phyloP scores from a whole-genome alignment of 2,888 invertebrate genomes.

The Melinaea marsaeus region DNA sequence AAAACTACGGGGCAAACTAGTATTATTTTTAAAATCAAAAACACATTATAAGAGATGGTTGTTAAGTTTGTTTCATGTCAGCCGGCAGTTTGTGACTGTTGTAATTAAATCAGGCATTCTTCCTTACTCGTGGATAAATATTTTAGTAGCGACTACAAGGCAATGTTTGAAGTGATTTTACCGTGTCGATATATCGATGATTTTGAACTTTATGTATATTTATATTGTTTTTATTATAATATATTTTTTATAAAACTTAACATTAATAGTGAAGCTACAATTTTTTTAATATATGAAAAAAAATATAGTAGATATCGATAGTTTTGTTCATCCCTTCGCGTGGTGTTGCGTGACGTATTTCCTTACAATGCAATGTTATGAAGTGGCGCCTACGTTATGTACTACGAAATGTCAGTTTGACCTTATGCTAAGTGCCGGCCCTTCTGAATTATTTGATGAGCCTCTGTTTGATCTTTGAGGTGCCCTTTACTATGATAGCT shows the following conservation, averaged over 20 bases:
- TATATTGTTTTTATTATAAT: neutral
- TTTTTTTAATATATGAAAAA: neutral
- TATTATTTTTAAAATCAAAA: slow-evolving; percentile 15
- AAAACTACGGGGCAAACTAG: too few relatives aligned
- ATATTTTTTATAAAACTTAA: slow-evolving; percentile 1
- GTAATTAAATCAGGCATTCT: slow-evolving; percentile 68
- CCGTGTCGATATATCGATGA: slow-evolving; percentile 13
- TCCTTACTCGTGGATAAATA: slow-evolving; percentile 55
- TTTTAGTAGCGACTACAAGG: slow-evolving; percentile 56
- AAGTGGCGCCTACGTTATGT: slow-evolving; percentile 55
- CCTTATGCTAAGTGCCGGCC: slow-evolving; percentile 69
- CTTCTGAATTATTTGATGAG: slow-evolving; percentile 61
- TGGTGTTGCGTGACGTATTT: slow-evolving; percentile 56
- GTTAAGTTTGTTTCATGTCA: slow-evolving; percentile 51
- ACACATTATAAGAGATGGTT: slow-evolving; percentile 23
- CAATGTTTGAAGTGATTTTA: slow-evolving; percentile 41
- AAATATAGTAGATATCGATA: slow-evolving; percentile 24
- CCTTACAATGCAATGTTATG: slow-evolving; percentile 47
- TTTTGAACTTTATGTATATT: neutral
- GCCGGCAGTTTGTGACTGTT: slow-evolving; percentile 55
- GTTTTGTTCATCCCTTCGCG: slow-evolving; percentile 37
- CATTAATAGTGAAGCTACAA: neutral
- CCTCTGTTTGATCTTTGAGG: slow-evolving; percentile 65
- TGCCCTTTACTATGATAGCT: slow-evolving; percentile 66
- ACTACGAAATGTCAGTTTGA: slow-evolving; percentile 75